Conservation (phyloP, 2,113 vertebrate genomes). For the Motacilla alba region DNA sequence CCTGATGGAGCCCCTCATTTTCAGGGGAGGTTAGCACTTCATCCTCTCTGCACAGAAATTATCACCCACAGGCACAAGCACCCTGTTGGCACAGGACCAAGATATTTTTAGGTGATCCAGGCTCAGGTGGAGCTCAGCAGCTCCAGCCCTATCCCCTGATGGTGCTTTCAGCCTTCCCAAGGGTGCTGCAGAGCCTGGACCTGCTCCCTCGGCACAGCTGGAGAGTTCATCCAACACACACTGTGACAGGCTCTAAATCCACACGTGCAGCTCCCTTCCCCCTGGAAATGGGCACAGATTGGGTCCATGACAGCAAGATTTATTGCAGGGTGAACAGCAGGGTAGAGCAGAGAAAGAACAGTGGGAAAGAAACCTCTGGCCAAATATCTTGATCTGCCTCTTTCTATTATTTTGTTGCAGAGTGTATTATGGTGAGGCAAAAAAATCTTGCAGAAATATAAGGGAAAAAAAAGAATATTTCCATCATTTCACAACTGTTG, state of each 20-base stretch:
- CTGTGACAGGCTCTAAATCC: neutral
- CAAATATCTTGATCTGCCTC: neutral
- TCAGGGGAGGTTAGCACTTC: neutral
- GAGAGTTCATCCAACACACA: neutral
- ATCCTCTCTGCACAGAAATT: neutral
- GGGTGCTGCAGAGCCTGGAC: fast-evolving
- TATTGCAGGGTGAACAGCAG: neutral
- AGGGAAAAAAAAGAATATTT: neutral
- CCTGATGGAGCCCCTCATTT: neutral
- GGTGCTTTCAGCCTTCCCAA: neutral
- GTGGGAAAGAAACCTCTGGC: neutral
- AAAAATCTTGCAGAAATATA: neutral
- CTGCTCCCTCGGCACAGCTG: fast-evolving
- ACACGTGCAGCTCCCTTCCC: fast-evolving
- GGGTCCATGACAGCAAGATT: neutral
- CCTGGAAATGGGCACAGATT: neutral
- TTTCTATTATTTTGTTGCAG: neutral
- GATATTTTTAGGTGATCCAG: neutral
- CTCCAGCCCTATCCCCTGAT: neutral
- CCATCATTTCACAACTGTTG: neutral
- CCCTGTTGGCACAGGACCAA: neutral
- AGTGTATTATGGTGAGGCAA: neutral
- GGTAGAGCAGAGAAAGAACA: neutral
- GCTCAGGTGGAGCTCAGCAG: neutral
- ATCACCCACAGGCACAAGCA: fast-evolving